Conservation (phyloP, 53 echinoderm and acorn worm genomes). For the Paracentrotus lividus region DNA sequence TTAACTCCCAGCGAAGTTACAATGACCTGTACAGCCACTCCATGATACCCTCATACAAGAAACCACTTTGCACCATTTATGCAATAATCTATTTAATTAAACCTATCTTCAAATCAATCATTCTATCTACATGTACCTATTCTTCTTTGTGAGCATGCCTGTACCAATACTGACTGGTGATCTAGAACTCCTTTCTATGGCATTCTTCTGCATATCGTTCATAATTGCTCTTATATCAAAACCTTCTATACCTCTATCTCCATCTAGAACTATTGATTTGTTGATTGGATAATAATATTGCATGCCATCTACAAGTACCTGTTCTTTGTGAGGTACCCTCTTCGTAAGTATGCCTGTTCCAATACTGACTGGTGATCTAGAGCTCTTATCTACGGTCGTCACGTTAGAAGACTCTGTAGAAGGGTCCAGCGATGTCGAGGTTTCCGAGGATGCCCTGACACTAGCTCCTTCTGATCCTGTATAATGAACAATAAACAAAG, state of each 20-base stretch:
- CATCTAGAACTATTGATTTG: not conserved
- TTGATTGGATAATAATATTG: not conserved
- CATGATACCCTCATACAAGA: too few species aligned
- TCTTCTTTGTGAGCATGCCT: conserved; percentile 95
- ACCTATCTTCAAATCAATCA: too few species aligned
- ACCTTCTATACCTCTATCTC: not conserved
- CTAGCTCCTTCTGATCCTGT: conserved; percentile 74
- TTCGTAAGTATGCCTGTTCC: conserved; percentile 96
- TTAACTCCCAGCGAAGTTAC: too few species aligned
- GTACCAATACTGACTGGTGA: conserved; percentile 6
- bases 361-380: conserved; percentile 87
- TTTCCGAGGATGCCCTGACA: conserved; percentile 68
- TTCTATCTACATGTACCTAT: not conserved
- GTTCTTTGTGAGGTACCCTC: conserved; percentile 84
- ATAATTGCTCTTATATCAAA: not conserved
- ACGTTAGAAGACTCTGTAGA: conserved; percentile 85
- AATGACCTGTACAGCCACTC: too few species aligned
- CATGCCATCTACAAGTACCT: conserved; percentile 73
- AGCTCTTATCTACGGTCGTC: conserved; percentile 71
- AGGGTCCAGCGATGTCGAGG: conserved; percentile 75
- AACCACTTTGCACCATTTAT: too few species aligned
- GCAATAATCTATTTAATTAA: too few species aligned
- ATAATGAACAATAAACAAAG: not conserved
- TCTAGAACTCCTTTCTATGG: too few species aligned
- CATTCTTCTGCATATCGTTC: not conserved